Evolutionary conservation across 2,113 vertebrate species (phyloP), one percentile per base, ranked within the genome.

Genomic region (Dendropsophus ebraccatus): DNA sequence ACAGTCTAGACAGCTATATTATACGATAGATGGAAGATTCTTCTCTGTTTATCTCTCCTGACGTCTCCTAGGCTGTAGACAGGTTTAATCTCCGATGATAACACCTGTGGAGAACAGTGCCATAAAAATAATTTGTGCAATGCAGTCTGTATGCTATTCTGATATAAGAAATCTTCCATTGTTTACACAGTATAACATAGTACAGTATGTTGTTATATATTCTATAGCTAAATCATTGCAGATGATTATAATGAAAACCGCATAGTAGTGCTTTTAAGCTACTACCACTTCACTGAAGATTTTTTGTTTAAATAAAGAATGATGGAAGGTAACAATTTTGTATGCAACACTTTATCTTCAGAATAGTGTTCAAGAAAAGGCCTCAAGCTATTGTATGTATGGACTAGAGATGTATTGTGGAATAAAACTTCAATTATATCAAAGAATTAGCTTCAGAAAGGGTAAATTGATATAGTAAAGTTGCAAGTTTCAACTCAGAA

Each of bases 371-470:
- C 72, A 74, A 23, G 35, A 28, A 37, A 73, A 41, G 5, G 69
- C 41, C 10, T 47, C 13, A 49, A 32, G 16, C n/a, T 47, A 19
- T 32, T 52, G 30, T 49, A 10, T 19, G 28, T 54, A 30, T 77
- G 47, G 74, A 25, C 50, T 54, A 32, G 17, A 30, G 49, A 28
- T 7, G 77, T 52, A n/a, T 25, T 28, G 23, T 10, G 19, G 23
- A 1, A 45, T 2, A 80, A 80, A 62, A 35, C 13, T 25, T 41
- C 52, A 80, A 45, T 80, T 45, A 60, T 80, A 45, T 21, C 19
- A 80, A 62, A 54, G 54, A 45, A 80, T 45, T 80, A 35, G 19
- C 13, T 80, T 58, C 21, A 79, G 30, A 58, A 52, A 23, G 30
- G 58, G 21, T 11, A 5, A 56, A 54, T 56, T 78, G 19, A 32